A percentile compares a stretch with the other conserved stretches of the same genome.
Evolutionary conservation across 1,140 invertebrate genomes (phyloP).

Genomic region (Dreissena rostriformis): DNA sequence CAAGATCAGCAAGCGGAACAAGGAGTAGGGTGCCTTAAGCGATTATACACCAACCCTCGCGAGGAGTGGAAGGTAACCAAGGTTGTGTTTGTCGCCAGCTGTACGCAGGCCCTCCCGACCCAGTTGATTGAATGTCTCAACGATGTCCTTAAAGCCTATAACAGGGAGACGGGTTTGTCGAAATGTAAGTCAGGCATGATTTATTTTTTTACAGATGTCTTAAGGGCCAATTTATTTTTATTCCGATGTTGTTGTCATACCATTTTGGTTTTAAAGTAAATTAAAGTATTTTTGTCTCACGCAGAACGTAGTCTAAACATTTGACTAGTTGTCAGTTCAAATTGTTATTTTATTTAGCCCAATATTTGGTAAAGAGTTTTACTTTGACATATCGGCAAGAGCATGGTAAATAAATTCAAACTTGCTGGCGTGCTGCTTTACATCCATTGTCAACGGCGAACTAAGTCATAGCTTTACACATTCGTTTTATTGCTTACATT

Average conservation of each 20-base stretch:
- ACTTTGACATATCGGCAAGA: neutral
- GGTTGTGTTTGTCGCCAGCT: slow-evolving; percentile 35
- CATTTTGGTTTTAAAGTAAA: neutral
- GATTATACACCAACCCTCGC: neutral
- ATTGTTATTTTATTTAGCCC: neutral
- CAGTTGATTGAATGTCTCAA: slow-evolving; percentile 29
- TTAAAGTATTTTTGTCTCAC: neutral
- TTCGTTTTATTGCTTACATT: neutral
- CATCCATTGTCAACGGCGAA: neutral
- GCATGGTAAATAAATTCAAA: neutral
- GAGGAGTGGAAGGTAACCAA: slow-evolving; percentile 7
- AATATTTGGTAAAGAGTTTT: neutral
- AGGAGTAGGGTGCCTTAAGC: slow-evolving; percentile 1
- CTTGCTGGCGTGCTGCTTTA: neutral
- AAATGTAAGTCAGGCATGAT: slow-evolving; percentile 20
- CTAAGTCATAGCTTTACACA: neutral
- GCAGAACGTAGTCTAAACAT: neutral
- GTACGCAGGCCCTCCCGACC: neutral
- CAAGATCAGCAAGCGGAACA: slow-evolving; percentile 9
- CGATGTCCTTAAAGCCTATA: neutral
- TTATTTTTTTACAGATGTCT: neutral
- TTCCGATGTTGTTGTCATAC: neutral
- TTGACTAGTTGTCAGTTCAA: neutral
- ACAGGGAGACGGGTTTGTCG: neutral
- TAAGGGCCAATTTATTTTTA: neutral